Evolutionary conservation across 2,113 vertebrate genomes (phyloP), one percentile per base, ranked within the genome.

Genomic region (Eupsittula cactorum): DNA sequence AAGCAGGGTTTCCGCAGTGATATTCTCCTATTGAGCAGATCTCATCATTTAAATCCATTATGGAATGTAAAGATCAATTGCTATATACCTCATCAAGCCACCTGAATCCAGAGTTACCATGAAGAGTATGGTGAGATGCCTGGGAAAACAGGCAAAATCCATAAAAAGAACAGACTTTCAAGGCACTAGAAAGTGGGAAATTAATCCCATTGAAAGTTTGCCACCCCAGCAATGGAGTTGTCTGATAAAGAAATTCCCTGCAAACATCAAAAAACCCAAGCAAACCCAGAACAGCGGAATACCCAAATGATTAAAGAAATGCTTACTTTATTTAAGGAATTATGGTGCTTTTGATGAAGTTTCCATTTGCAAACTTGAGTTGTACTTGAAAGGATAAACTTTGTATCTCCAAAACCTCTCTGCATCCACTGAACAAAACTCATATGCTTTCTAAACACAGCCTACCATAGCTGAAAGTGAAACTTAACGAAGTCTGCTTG

Each of bases 31-130:
- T 91, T 68, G 67, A 71, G 82, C 42, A 73, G 41, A 65, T 86
- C 89, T 95, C 94, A 76, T 90, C 77, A 15, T 88, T 96, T 92
- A 93, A 96, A 94, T 90, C 41, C 82, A 75, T 41, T 95, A 29
- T 65, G 63, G 69, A 87, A 88, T 70, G 62, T 92, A 91, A 87
- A 95, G 62, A 42, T 89, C 47, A 60, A 88, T 92, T 92, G 76
- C 76, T 92, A 21, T 65, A 53, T 60, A 35, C 47, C 65, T 75
- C 17, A 50, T 76, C 75, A 75, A 88, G 89, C 33, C 52, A 35
- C 60, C 74, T 75, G 60, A 80, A 39, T 24, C 50, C 25, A 37
- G 90, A 90, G 74, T 79, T 82, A 73, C 67, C 25, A 5, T 35
- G 78, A 95, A 74, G 52, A 86, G 52, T 20, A 46, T 31, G 20